Conservation (phyloP, 2,113 vertebrate species). For the Burhinus oedicnemus region DNA sequence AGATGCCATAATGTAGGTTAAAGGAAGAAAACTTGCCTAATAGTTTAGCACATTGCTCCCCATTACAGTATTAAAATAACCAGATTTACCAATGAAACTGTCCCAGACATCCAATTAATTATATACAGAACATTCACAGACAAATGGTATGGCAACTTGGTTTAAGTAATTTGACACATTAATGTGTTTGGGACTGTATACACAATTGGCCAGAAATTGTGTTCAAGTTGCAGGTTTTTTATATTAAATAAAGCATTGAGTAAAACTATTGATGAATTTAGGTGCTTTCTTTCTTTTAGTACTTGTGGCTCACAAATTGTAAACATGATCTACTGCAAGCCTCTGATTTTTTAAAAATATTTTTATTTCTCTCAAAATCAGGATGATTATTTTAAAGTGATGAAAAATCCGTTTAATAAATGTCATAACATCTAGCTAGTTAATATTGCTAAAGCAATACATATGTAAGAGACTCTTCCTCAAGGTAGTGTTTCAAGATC, state of each 20-base stretch:
- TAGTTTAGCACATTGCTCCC: constrained; percentile 60
- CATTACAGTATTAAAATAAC: constrained; percentile 68
- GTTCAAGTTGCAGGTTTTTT: background rate
- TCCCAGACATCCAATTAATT: constrained; percentile 67
- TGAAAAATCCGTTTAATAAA: constrained; percentile 46
- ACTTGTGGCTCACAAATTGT: background rate
- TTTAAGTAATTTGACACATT: constrained; percentile 42
- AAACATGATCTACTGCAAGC: background rate
- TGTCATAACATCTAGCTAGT: constrained; percentile 20
- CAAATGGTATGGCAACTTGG: constrained; percentile 28
- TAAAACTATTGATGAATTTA: background rate
- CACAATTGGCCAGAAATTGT: constrained; percentile 9
- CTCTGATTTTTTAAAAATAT: background rate
- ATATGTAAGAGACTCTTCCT: constrained; percentile 60
- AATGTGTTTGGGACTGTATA: background rate
- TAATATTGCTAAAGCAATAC: constrained; percentile 49
- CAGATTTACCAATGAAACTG: constrained; percentile 62
- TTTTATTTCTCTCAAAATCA: constrained; percentile 8
- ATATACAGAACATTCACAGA: constrained; percentile 51
- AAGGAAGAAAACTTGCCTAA: constrained; percentile 71
- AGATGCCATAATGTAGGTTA: constrained; percentile 71
- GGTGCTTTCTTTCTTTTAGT: background rate
- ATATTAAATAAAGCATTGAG: background rate
- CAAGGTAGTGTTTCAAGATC: constrained; percentile 69
- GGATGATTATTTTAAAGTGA: constrained; percentile 20